A percentile compares a stretch with the other conserved stretches of the same genome.
Evolutionary conservation across 2,888 invertebrate genomes (phyloP).

Genomic region (Caprella mutica): DNA sequence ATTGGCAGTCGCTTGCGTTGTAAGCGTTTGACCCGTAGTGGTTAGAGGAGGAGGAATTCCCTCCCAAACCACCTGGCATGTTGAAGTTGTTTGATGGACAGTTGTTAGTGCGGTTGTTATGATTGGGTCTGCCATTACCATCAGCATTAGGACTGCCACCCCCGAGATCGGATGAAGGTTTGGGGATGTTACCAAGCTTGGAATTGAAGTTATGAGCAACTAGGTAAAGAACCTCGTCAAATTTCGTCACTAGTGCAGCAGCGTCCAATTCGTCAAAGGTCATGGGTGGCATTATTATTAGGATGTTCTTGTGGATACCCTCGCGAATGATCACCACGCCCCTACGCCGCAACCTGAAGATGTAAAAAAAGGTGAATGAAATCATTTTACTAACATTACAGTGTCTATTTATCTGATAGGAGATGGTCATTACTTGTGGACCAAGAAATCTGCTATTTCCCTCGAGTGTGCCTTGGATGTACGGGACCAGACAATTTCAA

Average conservation of each 20-base stretch:
- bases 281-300: conserved; percentile 46
- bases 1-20: background rate
- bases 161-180: too few relatives aligned
- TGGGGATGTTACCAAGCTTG: background rate
- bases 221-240: conserved; percentile 17
- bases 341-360: conserved; percentile 30
- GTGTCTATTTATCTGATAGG: background rate
- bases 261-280: conserved; percentile 43
- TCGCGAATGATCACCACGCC: conserved; percentile 42
- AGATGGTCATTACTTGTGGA: conserved; percentile 35
- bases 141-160: too few relatives aligned
- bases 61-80: too few relatives aligned
- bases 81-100: too few relatives aligned
- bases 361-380: conserved; percentile 1
- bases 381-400: background rate
- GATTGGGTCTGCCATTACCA: too few relatives aligned
- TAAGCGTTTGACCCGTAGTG: background rate
- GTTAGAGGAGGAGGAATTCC: too few relatives aligned
- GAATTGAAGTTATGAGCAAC: background rate
- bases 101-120: too few relatives aligned
- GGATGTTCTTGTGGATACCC: conserved; percentile 43
- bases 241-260: conserved; percentile 24
- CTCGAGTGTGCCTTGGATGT: conserved; percentile 37
- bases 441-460: conserved; percentile 37
- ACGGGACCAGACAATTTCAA: conserved; percentile 46